phyloP scores from a whole-genome alignment of 2,888 invertebrate genomes.

The Xestia sexstrigata region DNA sequence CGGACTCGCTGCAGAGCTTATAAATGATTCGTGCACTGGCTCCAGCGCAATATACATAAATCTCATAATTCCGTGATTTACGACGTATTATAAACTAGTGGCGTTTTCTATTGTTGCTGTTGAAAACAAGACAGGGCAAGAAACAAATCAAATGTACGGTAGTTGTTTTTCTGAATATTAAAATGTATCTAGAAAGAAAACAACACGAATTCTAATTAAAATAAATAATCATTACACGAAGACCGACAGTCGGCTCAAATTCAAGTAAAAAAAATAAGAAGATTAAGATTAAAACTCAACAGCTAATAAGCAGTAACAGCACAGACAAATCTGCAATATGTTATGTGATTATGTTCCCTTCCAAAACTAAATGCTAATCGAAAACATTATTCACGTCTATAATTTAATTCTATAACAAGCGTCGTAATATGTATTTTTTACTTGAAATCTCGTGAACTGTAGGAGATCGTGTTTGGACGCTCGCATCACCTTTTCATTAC shows the following conservation, averaged over 20 bases:
- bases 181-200: conserved; percentile 7
- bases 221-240: conserved; percentile 25
- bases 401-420: conserved; percentile 57
- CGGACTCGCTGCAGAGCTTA: conserved; percentile 55
- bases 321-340: conserved; percentile 53
- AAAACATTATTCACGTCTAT: conserved; percentile 45
- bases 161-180: background rate
- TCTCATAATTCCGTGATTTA: conserved; percentile 60
- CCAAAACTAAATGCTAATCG: conserved; percentile 54
- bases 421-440: conserved; percentile 63
- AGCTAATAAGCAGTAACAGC: conserved; percentile 42
- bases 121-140: conserved; percentile 19
- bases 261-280: conserved; percentile 23
- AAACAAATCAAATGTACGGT: background rate
- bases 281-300: conserved; percentile 44
- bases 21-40: conserved; percentile 62
- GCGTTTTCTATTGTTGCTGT: conserved; percentile 29
- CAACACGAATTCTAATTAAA: conserved; percentile 23
- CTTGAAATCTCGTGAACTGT: conserved; percentile 57
- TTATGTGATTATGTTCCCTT: conserved; percentile 40
- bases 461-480: conserved; percentile 65
- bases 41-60: conserved; percentile 51
- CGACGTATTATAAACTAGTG: conserved; percentile 30
- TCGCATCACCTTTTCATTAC: conserved; percentile 78
- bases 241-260: conserved; percentile 33